phyloP scores from a whole-genome alignment of 2,113 vertebrate species.

The Enhydra lutris region DNA sequence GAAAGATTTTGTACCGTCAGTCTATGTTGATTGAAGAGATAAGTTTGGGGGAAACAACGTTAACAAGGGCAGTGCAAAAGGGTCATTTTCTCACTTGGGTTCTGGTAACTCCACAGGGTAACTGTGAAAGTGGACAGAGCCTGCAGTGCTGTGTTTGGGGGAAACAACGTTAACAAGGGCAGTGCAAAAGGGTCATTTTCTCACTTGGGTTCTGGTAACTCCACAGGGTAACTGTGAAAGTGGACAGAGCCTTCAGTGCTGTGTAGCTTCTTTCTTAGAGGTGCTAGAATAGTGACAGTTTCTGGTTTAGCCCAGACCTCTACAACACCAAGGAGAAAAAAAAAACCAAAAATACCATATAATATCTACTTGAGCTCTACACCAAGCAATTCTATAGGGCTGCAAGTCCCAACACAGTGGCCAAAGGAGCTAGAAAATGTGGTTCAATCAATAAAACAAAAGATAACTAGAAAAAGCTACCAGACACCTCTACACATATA shows the following conservation, averaged over 20 bases:
- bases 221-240: not conserved
- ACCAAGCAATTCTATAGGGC: conserved; percentile 13
- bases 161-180: not conserved
- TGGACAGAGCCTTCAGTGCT: not conserved
- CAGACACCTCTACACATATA: not conserved
- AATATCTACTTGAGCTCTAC: conserved; percentile 1
- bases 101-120: not conserved
- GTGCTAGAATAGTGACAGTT: not conserved
- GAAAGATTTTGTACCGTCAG: not conserved
- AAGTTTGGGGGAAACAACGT: not conserved
- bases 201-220: not conserved
- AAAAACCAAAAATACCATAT: not conserved
- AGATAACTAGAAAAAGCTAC: not conserved
- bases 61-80: not conserved
- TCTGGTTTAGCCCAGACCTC: not conserved
- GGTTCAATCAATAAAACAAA: conserved; percentile 34
- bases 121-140: not conserved
- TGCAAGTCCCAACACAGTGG: not conserved
- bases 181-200: not conserved
- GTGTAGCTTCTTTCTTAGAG: not conserved
- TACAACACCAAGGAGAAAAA: not conserved
- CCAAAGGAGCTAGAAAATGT: not conserved
- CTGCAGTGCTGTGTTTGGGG: not conserved
- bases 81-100: not conserved
- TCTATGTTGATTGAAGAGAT: not conserved